These are phyloP conservation scores for Ophthalmotilapia sp. DNA, from an alignment of 2,113 vertebrate species.

Conservation along the genomic window DNA sequence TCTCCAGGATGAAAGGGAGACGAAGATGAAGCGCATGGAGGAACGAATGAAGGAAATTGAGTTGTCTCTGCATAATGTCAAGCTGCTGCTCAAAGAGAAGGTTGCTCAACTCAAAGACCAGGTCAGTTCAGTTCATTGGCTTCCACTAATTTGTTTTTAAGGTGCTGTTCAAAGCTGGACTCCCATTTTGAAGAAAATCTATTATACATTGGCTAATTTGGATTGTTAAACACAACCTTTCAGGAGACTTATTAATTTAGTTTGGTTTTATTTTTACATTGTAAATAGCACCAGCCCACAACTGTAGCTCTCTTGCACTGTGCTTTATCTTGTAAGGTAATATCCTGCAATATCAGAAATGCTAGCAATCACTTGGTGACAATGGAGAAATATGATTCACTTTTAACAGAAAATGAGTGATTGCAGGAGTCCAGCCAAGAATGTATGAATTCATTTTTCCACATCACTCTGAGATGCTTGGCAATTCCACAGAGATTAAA, in stretches of 20 bases:
- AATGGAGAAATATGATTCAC: neutral
- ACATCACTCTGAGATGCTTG: neutral
- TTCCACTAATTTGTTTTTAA: neutral
- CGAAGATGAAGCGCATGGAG: slow-evolving; percentile 82
- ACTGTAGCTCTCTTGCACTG: neutral
- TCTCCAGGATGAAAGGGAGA: slow-evolving; percentile 77
- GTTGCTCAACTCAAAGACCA: slow-evolving; percentile 91
- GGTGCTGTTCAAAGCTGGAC: neutral
- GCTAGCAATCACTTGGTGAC: neutral
- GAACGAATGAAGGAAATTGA: slow-evolving; percentile 89
- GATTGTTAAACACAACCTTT: neutral
- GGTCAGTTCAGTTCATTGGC: slow-evolving; percentile 59
- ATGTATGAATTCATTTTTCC: neutral
- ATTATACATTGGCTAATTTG: neutral
- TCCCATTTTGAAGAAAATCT: neutral
- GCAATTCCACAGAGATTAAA: neutral
- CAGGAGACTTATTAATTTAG: neutral
- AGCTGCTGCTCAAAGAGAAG: slow-evolving; percentile 89
- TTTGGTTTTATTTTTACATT: neutral
- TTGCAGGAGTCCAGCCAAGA: too few relatives aligned
- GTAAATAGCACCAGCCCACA: neutral
- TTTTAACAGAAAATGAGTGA: neutral
- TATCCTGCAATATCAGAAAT: neutral
- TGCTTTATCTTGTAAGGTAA: neutral
- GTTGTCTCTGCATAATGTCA: slow-evolving; percentile 84